Conservation (phyloP, 1,140 invertebrate species). For the Riptortus pedestris region DNA sequence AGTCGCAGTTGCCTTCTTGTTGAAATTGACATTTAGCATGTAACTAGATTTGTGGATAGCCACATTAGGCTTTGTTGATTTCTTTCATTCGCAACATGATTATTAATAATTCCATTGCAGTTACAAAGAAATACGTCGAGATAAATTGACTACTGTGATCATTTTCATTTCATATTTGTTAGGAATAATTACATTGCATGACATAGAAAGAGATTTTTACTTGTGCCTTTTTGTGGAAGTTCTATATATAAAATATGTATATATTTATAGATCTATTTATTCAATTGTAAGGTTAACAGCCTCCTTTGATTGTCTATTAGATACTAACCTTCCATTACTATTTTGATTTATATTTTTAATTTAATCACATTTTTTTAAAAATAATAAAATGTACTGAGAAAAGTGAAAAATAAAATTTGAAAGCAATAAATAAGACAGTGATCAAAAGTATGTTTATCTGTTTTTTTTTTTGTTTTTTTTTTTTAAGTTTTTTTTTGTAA, state of each 20-base stretch:
- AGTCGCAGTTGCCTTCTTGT: constrained; percentile 29
- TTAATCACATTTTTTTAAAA: too few relatives aligned
- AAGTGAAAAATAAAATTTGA: too few relatives aligned
- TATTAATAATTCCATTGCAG: not conserved
- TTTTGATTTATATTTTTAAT: too few relatives aligned
- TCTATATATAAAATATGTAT: constrained; percentile 8
- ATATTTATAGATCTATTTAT: too few relatives aligned
- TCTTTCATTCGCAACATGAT: constrained; percentile 8
- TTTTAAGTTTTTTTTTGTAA: too few relatives aligned
- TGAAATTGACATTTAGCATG: constrained; percentile 27
- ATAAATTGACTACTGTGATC: constrained; percentile 16
- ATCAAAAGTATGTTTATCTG: too few relatives aligned
- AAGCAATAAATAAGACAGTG: too few relatives aligned
- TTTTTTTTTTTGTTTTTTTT: too few relatives aligned
- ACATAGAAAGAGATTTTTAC: constrained; percentile 1
- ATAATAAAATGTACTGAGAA: too few relatives aligned
- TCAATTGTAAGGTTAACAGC: too few relatives aligned
- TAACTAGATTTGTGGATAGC: constrained; percentile 23
- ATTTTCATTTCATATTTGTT: constrained; percentile 13
- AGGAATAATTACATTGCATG: constrained; percentile 6
- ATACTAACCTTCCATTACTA: too few relatives aligned
- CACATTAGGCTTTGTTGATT: constrained; percentile 18
- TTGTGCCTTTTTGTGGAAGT: constrained; percentile 18
- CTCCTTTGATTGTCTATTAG: too few relatives aligned
- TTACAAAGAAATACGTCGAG: not conserved